A percentile compares a stretch with the other conserved stretches of the same genome.
phyloP scores from a whole-genome alignment of 2,113 vertebrate species.

The Podilymbus podiceps region DNA sequence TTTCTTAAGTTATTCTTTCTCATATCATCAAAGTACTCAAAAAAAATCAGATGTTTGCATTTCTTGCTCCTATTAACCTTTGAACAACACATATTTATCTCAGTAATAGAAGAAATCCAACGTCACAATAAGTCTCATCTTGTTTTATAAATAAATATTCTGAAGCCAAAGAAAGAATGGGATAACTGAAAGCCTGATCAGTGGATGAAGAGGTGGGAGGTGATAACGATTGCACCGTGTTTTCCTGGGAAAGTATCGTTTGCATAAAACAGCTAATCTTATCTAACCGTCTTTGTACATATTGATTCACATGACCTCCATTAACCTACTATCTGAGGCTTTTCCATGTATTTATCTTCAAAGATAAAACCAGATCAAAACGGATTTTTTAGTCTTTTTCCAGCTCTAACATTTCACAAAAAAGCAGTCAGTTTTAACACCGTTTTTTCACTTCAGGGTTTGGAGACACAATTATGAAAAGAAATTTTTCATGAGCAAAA shows the following conservation, averaged over 20 bases:
- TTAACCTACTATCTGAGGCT: background rate
- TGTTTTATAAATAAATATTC: background rate
- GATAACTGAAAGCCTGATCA: background rate
- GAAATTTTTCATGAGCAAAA: background rate
- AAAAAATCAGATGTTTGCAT: background rate
- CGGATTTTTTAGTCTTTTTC: background rate
- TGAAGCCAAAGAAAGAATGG: background rate
- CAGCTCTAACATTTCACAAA: background rate
- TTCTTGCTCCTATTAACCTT: background rate
- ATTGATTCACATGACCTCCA: background rate
- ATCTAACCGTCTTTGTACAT: background rate
- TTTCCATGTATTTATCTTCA: background rate
- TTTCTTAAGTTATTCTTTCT: background rate
- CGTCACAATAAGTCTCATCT: background rate
- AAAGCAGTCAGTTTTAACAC: background rate
- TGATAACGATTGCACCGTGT: background rate
- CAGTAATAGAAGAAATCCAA: background rate
- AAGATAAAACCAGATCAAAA: background rate
- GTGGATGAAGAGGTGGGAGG: background rate
- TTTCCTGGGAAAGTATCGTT: background rate
- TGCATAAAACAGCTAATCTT: background rate
- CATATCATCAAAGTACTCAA: background rate
- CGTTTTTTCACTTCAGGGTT: background rate
- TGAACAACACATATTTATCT: background rate
- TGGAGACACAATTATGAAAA: background rate